These are phyloP conservation scores for Eudorcas thomsonii DNA, from an alignment of 2,113 vertebrate genomes.

Conservation along the genomic window DNA sequence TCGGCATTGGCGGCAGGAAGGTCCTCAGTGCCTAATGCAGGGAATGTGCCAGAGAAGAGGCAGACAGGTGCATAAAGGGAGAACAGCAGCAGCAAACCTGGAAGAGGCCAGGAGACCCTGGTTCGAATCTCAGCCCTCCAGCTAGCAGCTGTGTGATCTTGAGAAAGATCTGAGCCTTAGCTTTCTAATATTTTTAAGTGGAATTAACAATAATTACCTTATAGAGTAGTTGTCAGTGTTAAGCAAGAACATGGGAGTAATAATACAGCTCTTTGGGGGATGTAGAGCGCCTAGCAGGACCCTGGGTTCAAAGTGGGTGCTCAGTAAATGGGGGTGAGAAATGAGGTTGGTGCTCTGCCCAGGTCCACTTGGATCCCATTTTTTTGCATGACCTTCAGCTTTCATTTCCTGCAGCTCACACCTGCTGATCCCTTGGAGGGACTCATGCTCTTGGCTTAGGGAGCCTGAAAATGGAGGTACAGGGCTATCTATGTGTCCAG, in stretches of 20 bases:
- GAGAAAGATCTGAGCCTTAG: background rate
- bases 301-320: background rate
- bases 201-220: background rate
- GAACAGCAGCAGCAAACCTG: background rate
- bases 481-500: background rate
- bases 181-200: background rate
- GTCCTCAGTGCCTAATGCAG: background rate
- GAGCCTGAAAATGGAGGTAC: background rate
- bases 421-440: background rate
- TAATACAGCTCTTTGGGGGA: background rate
- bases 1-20: background rate
- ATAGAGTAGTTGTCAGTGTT: background rate
- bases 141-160: background rate
- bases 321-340: background rate
- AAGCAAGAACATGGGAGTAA: background rate
- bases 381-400: background rate
- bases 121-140: background rate
- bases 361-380: background rate
- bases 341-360: background rate
- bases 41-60: background rate
- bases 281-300: background rate
- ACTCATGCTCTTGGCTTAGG: background rate
- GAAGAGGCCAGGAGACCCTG: background rate
- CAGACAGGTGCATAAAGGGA: background rate
- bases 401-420: background rate